These are phyloP conservation scores for Drosophila gaucha DNA, from an alignment of 2,888 invertebrate genomes.

Conservation along the genomic window DNA sequence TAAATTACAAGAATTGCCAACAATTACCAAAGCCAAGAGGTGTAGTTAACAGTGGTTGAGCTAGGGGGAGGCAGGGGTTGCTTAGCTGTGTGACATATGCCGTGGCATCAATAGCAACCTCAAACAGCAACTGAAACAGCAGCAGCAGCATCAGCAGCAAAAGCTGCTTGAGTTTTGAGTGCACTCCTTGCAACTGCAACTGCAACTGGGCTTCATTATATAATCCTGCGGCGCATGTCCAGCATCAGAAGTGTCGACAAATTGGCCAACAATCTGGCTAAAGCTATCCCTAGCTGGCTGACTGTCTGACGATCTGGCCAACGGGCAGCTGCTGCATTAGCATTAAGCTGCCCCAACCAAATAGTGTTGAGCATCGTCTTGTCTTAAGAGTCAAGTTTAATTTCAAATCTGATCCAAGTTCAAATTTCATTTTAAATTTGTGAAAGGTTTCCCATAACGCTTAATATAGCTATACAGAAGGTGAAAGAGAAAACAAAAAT, in stretches of 20 bases:
- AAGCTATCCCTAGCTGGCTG: constrained; percentile 9
- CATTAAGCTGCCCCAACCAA: constrained; percentile 51
- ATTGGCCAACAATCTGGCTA: constrained; percentile 58
- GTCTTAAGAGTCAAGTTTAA: neutral
- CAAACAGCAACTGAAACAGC: neutral
- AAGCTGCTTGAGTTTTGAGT: constrained; percentile 56
- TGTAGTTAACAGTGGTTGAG: constrained; percentile 8
- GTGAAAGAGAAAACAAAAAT: too few species aligned
- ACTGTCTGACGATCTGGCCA: constrained; percentile 50
- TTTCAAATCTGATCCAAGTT: too few species aligned
- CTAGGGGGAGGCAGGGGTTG: constrained; percentile 1
- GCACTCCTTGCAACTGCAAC: constrained; percentile 54
- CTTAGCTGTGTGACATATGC: constrained; percentile 58
- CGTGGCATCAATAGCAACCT: too few species aligned
- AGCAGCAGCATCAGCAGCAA: neutral
- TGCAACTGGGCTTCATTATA: constrained; percentile 48
- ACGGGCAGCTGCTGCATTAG: constrained; percentile 54
- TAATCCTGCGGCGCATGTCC: constrained; percentile 65
- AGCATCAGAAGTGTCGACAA: constrained; percentile 76
- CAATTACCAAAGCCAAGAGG: constrained; percentile 58
- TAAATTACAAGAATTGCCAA: constrained; percentile 75
- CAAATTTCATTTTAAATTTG: too few species aligned
- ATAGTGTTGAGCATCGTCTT: constrained; percentile 5
- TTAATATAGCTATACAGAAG: too few species aligned
- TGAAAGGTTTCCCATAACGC: too few species aligned